Evolutionary conservation across 2,888 invertebrate species (phyloP).

Genomic region (Cantharis flavilabris): DNA sequence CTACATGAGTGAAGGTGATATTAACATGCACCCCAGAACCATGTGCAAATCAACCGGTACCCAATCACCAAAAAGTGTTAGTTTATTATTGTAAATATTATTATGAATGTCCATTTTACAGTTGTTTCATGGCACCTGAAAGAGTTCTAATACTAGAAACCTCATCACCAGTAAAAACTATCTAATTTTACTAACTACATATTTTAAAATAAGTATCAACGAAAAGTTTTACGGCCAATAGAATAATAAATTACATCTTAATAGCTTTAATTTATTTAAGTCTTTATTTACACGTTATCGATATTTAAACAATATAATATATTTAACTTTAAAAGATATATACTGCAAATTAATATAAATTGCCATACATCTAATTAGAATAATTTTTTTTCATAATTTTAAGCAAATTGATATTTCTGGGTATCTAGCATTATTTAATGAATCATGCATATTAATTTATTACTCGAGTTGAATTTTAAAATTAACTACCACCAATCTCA

Average conservation of each 20-base stretch:
- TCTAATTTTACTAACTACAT: neutral
- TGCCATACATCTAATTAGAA: neutral
- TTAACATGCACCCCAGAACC: constrained; percentile 49
- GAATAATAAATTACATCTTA: neutral
- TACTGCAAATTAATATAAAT: neutral
- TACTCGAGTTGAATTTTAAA: neutral
- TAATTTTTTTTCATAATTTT: neutral
- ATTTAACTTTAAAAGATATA: too few species aligned
- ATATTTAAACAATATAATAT: too few species aligned
- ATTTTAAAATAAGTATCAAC: neutral
- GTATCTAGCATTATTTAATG: neutral
- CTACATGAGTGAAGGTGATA: constrained; percentile 23
- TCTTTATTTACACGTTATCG: neutral
- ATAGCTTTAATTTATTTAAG: neutral
- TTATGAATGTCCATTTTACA: constrained; percentile 25
- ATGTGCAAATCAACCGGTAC: constrained; percentile 42
- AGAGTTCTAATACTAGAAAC: constrained; percentile 24
- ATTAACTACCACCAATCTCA: too few species aligned
- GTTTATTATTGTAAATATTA: constrained; percentile 30
- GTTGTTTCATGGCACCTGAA: constrained; percentile 26
- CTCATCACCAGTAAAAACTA: constrained; percentile 1
- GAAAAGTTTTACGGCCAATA: neutral
- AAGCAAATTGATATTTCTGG: neutral
- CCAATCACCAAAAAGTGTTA: constrained; percentile 50
- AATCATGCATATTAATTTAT: neutral